Conservation (phyloP, 2,888 invertebrate species). For the Portevinia maculata region DNA sequence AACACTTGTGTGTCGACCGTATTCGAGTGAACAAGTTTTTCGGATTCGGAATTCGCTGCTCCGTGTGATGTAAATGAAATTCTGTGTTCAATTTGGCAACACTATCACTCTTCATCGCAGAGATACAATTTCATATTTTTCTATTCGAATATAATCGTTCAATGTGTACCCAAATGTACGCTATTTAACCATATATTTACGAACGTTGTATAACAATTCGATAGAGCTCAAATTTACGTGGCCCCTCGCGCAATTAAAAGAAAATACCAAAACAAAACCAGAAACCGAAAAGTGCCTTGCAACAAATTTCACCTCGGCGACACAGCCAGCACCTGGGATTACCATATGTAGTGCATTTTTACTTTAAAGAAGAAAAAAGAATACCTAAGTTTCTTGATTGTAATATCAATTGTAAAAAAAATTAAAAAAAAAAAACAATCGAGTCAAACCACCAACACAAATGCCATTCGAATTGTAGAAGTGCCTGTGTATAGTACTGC, state of each 20-base stretch:
- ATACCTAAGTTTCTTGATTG: constrained; percentile 40
- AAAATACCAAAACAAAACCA: constrained; percentile 67
- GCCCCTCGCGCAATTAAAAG: constrained; percentile 57
- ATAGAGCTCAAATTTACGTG: constrained; percentile 43
- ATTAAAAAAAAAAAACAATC: constrained; percentile 15
- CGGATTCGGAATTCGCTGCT: constrained; percentile 39
- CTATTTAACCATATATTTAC: constrained; percentile 25
- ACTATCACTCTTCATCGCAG: constrained; percentile 66
- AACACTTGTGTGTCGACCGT: constrained; percentile 73
- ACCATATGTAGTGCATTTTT: constrained; percentile 60
- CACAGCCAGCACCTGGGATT: constrained; percentile 49
- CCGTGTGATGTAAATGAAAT: constrained; percentile 40
- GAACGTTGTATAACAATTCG: constrained; percentile 47
- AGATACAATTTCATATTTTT: constrained; percentile 25
- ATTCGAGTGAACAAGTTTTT: constrained; percentile 66
- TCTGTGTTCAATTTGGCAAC: constrained; percentile 64
- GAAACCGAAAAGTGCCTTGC: constrained; percentile 69
- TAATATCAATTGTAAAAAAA: constrained; percentile 51
- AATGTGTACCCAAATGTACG: constrained; percentile 46
- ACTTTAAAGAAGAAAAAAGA: background rate
- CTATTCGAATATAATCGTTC: constrained; percentile 43
- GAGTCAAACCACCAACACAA: constrained; percentile 62
- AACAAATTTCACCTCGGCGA: constrained; percentile 69
- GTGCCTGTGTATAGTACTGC: constrained; percentile 63
- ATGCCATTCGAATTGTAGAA: constrained; percentile 68